Evolutionary conservation across 2,797 vertebrate genomes (phyloP), one percentile per base, ranked within the genome.

Genomic region (Lophotriccus pileatus): DNA sequence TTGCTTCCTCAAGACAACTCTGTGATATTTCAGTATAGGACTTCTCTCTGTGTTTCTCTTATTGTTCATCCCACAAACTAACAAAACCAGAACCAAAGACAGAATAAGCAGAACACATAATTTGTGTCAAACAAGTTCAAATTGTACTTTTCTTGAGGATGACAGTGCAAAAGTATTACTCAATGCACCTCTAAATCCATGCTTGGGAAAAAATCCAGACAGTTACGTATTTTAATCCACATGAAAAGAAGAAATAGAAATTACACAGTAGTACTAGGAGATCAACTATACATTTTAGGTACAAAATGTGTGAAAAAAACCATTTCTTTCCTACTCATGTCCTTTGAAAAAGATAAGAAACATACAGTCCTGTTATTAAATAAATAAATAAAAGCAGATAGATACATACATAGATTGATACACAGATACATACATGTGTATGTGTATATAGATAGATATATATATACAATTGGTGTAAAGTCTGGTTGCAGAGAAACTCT

Each of bases 361-460:
- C 6, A 49, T 21, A 28, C 14, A 30, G 14, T 47, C 41, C 39
- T 49, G 9, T 9, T 50, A 82, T 69, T 43, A 86, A 77, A 87
- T 20, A 75, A 52, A 34, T 3, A 62, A 28, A 23, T 13, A 70
- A 25, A 49, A 21, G 9, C 4, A 50, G 9, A 41, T 8, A 32
- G 22, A 28, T 20, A 30, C 15, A 50, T 55, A 55, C 14, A 36
- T 25, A 37, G 24, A 32, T 21, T 22, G 9, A 17, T 18, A 63
- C 5, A 19, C 21, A n/a, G 5, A 43, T 28, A 68, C 9, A 37
- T 14, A 7, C 5, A 14, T 13, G 10, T 18, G 1, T 23, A 3
- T n/a, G 30, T 14, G 68, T 34, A 3, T n/a, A 1, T 34, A 30
- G 22, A 18, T 43, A 25, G 22, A 18, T 43, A 25, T 6, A 6